Percentiles rank a stretch among this genome's conserved stretches.
phyloP scores from a whole-genome alignment of 2,797 vertebrate genomes.

The Numenius phaeopus region DNA sequence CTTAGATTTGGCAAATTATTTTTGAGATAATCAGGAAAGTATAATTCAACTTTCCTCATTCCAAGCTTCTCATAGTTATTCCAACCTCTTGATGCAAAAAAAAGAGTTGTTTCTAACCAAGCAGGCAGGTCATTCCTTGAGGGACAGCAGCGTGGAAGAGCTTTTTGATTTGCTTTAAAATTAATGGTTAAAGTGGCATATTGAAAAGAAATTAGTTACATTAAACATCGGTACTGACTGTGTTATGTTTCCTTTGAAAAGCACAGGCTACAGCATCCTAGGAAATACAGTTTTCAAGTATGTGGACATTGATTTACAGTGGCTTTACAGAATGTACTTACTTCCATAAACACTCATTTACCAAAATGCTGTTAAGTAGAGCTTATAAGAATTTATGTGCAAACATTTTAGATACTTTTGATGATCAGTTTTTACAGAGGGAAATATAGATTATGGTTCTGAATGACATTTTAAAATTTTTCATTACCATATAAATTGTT shows the following conservation, averaged over 20 bases:
- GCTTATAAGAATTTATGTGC: slow-evolving; percentile 18
- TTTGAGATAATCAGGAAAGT: neutral
- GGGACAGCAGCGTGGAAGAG: neutral
- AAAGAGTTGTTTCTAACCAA: neutral
- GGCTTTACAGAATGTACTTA: neutral
- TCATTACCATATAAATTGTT: neutral
- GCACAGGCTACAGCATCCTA: neutral
- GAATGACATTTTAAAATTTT: neutral
- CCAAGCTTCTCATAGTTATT: neutral
- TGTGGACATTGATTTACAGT: neutral
- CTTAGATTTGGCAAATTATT: neutral
- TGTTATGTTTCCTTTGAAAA: neutral
- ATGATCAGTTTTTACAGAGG: neutral
- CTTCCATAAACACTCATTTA: slow-evolving; percentile 3
- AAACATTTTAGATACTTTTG: slow-evolving; percentile 17
- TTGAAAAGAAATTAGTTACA: neutral
- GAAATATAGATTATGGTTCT: neutral
- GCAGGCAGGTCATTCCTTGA: neutral
- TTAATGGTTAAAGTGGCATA: neutral
- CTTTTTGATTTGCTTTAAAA: neutral
- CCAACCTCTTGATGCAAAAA: neutral
- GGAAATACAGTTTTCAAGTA: neutral
- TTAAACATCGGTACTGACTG: neutral
- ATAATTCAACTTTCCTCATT: neutral
- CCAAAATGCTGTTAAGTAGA: slow-evolving; percentile 2